Evolutionary conservation across 1,140 invertebrate genomes (phyloP), one percentile per base, ranked within the genome.

Genomic region (Mycetomoellerius zeteki): DNA sequence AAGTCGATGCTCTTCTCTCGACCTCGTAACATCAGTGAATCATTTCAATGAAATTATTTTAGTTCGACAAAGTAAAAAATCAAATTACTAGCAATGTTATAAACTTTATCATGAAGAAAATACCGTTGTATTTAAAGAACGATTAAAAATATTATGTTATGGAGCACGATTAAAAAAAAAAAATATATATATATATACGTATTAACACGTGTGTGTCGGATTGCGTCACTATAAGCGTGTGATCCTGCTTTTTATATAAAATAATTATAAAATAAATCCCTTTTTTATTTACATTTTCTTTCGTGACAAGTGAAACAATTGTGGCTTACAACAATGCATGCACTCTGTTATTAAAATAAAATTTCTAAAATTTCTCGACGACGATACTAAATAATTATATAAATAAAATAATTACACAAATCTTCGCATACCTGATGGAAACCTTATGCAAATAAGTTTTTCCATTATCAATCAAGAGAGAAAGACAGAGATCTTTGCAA

Each of bases 391-490:
- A 47, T 47, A 50, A 50, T 50, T 50, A 50, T 50, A 16, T 16
- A 69, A 27, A 65, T 52, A 43, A 43, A 37, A 37, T 37, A 37
- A 78, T 78, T 78, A 65, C 16, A 54, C 24, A 67, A 62, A 43
- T 77, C 5, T 24, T 64, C 7, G 6, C 10, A 47, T 30, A 5
- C 1, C 3, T 4, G 7, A 0, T 14, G 4, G 2, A 71, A 71
- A 56, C 21, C n/a, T 71, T n/a, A 14, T 58, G 10, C n/a, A 43
- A 37, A 43, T 12, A 81, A 72, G 16, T 81, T 58, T 81, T 72
- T 19, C 33, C 50, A 71, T 56, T 10, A 72, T 1, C 24, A 16
- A n/a, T 3, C 12, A 50, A 8, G 47, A 50, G 60, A 33, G 0
- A 30, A 14, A 71, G 5, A 67, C 16, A 16, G 5, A 43, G 6